Evolutionary conservation across 2,113 vertebrate species (phyloP), one percentile per base, ranked within the genome.

Genomic region (Carassius auratus): DNA sequence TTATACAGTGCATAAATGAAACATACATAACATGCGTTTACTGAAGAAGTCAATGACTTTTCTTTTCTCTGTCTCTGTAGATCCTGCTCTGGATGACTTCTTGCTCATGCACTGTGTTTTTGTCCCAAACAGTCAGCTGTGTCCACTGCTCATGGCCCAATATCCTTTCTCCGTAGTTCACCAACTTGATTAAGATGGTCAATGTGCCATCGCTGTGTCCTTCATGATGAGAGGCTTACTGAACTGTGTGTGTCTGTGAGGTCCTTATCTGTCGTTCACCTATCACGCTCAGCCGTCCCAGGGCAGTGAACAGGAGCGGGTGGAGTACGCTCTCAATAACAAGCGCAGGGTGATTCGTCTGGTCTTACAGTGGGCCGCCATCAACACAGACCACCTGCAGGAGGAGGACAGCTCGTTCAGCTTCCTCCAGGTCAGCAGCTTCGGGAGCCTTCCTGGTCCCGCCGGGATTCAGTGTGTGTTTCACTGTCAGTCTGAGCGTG

Each of bases 41-140:
- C 33, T 4, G 36, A 71, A 42, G 8, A 71, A 71, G 9, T 8
- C 64, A 3, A 68, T 68, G 5, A 45, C 8, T 48, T 19, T 42
- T 57, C 5, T 52, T 68, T 42, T 73, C 9, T 50, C 10, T 15
- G 3, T 38, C 15, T 38, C 30, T 64, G 23, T 95, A 99, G 98
- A 99, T 93, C 94, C 96, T 8, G 92, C 95, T 85, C 91, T 99
- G 93, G 96, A 97, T 88, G 98, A 99, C 93, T 99, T 99, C 93
- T 92, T 97, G 89, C 96, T 99, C 94, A 97, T 96, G 96, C 97
- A 99, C 94, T 97, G 96, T 91, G 95, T 99, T 91, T 99, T 99
- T 94, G 98, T 99, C 91, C 97, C 97, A 90, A 98, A 97, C 93
- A 94, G 85, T 90, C 96, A 98, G 89, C 95, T 99, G 71, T 99